phyloP scores from a whole-genome alignment of 2,888 invertebrate species.

The Cephus pygmeus region DNA sequence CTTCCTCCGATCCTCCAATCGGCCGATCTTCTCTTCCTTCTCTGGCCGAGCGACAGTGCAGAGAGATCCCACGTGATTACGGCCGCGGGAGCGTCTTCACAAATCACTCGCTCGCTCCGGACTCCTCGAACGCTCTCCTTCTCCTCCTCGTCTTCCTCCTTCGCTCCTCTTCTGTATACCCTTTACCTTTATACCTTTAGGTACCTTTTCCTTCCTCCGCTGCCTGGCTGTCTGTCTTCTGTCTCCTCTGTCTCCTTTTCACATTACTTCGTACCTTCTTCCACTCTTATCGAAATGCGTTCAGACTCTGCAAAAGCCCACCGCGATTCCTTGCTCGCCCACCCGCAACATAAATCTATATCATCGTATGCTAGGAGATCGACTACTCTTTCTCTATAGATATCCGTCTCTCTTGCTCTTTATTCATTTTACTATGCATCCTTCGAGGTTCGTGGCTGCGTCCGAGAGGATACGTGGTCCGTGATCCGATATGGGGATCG shows the following conservation, averaged over 20 bases:
- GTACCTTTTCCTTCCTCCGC: conserved; percentile 22
- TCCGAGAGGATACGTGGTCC: neutral
- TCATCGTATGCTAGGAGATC: conserved; percentile 28
- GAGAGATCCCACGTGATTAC: conserved; percentile 66
- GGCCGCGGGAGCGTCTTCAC: conserved; percentile 64
- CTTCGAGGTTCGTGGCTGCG: neutral
- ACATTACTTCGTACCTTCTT: conserved; percentile 17
- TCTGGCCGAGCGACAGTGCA: conserved; percentile 50
- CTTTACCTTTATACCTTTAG: conserved; percentile 35
- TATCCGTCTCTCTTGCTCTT: conserved; percentile 11
- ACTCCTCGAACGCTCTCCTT: conserved; percentile 37
- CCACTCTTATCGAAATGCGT: conserved; percentile 30
- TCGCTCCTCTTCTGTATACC: conserved; percentile 34
- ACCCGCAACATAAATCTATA: conserved; percentile 53
- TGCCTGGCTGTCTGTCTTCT: conserved; percentile 21
- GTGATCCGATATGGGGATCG: neutral
- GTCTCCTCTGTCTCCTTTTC: conserved; percentile 16
- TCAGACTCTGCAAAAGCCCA: conserved; percentile 29
- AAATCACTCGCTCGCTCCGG: conserved; percentile 60
- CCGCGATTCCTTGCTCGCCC: conserved; percentile 13
- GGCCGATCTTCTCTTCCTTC: conserved; percentile 26
- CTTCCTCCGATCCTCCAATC: conserved; percentile 33
- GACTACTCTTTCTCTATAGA: conserved; percentile 12
- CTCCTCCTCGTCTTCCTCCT: conserved; percentile 23
- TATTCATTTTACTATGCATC: neutral